These are phyloP conservation scores for Rhizomys pruinosus DNA, from an alignment of 2,113 vertebrate genomes.

Conservation along the genomic window DNA sequence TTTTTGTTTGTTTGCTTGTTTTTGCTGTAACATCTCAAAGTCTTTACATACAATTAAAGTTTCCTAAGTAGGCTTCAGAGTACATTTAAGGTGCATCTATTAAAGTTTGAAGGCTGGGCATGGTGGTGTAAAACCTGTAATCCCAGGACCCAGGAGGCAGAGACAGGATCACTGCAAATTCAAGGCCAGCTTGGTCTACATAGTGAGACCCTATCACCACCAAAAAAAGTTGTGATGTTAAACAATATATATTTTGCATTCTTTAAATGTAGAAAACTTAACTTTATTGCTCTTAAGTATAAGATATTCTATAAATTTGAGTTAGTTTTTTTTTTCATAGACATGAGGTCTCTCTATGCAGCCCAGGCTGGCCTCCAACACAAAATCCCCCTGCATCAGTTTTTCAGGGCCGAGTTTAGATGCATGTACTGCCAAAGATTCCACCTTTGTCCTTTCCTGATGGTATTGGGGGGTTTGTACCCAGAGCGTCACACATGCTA, in stretches of 20 bases:
- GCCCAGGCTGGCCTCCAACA: background rate
- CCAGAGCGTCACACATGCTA: background rate
- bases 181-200: too few relatives aligned
- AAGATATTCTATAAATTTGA: background rate
- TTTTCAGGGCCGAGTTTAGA: background rate
- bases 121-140: background rate
- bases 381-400: background rate
- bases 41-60: slow-evolving; percentile 12
- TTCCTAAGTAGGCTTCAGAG: background rate
- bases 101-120: background rate
- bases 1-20: too few relatives aligned
- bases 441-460: background rate
- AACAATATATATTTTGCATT: background rate
- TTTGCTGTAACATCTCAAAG: background rate
- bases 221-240: background rate
- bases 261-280: background rate
- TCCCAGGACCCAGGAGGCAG: background rate
- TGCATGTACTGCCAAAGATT: background rate
- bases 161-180: background rate
- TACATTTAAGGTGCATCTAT: background rate
- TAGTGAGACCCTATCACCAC: background rate
- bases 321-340: background rate
- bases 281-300: background rate
- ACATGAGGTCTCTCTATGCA: background rate
- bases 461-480: background rate